Conservation (phyloP, 2,113 vertebrate species). For the Bos indicus region DNA sequence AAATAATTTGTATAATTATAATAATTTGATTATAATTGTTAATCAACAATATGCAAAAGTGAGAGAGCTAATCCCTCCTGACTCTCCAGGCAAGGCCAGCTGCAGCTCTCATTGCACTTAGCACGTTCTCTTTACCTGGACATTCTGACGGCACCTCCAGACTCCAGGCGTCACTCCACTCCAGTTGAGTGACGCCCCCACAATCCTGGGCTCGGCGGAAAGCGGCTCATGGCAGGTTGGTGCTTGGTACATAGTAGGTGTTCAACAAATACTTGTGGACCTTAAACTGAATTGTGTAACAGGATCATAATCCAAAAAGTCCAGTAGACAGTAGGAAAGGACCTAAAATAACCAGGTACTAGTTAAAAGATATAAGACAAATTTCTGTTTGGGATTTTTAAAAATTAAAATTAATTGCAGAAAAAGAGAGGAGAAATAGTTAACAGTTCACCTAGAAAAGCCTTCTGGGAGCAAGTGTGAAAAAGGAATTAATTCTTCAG, state of each 20-base stretch:
- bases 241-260: background rate
- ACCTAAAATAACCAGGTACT: background rate
- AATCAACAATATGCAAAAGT: background rate
- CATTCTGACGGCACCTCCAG: background rate
- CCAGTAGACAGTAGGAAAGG: background rate
- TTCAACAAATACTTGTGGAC: background rate
- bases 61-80: background rate
- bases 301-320: background rate
- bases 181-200: too few relatives aligned
- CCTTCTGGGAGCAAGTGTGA: background rate
- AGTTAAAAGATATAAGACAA: conserved; percentile 21
- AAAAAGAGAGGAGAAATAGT: background rate
- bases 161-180: background rate
- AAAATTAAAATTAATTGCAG: background rate
- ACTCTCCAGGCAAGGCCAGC: background rate
- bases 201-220: too few relatives aligned
- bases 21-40: background rate
- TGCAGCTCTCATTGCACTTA: background rate
- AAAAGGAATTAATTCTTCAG: background rate
- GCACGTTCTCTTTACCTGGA: background rate
- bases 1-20: background rate
- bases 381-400: background rate
- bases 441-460: background rate
- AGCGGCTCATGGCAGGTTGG: background rate
- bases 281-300: background rate